Evolutionary conservation across 2,797 vertebrate species (phyloP), one percentile per base, ranked within the genome.

Genomic region (Pampus argenteus): DNA sequence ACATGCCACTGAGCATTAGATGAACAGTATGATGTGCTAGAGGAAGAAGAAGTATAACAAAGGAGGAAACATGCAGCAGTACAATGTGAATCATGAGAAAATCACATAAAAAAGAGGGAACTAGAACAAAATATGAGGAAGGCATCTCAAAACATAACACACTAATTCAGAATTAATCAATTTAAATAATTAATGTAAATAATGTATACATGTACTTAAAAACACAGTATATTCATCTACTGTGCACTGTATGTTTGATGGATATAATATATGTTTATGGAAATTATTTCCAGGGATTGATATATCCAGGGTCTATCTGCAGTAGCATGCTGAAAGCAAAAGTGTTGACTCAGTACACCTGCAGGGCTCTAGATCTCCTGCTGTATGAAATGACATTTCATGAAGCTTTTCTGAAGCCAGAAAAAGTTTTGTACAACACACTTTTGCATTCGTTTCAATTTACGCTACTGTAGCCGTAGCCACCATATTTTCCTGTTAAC

Each of bases 341-440:
- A 65, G 22, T 82, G 69, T 78, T 62, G 48, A 75, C 51, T 71
- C 60, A 66, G 61, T 62, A 62, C 28, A 9, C 5, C 42, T 44
- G 25, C 38, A 49, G 56, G 23, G 51, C 38, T 77, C 25, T 50
- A 44, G 54, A 29, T 25, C 48, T 38, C 76, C 62, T 63, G 56
- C 57, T 74, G 60, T 5, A 71, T 47, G 44, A 40, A 17, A 31
- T 57, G 62, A 50, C 23, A 47, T 56, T 47, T 52, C n/a, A 13
- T 44, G 1, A 23, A 40, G 11, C 11, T 31, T 34, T 25, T 31
- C 66, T n/a, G n/a, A n/a, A 52, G 45, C 5, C 6, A 22, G 22
- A 3, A 1, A 38, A 56, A 42, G 31, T 73, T 44, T 36, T 4
- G 34, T 38, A 58, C 38, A 62, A 31, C 11, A n/a, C n/a, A 34